Base-by-base conservation (phyloP, 1,140 invertebrate species). In the Lasaia peninsularis region DNA sequence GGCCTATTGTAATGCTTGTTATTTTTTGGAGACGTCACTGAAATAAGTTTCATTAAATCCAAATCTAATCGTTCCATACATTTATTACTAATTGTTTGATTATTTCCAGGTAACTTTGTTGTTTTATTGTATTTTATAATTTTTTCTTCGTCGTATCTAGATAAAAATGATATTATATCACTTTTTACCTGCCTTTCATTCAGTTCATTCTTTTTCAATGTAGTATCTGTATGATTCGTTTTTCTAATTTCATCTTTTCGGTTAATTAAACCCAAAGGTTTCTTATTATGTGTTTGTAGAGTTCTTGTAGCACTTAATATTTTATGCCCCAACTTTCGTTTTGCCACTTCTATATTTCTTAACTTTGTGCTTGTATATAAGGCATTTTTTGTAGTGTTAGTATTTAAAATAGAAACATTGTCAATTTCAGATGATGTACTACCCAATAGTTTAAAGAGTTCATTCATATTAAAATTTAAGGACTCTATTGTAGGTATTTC, bases 401-500 rank as follows among this genome's bases (percentile, higher is more conserved):
- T 28, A 28, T 28, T 28, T 28, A 28, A 28, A 7, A 28, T 6
- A 28, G 24, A 28, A 28, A 7, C 12, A 10, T 31, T 12, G 5
- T 60, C 32, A 50, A 49, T 20, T 8, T 52, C 44, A 34, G 49
- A 18, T 59, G 32, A 9, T 14, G 52, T 33, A 28, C 60, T 60
- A 34, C 61, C 50, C 11, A 73, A 59, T 50, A 75, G 44, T 28
- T 65, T 62, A 44, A 70, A 63, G 7, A 73, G 58, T 49, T 70
- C 58, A 32, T 69, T 67, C 48, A 73, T 67, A 48, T 71, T 62
- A 28, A 63, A n/a, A 33, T 31, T 56, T 24, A 75, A 59, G 10
- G 58, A 63, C 21, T 68, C 57, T 4, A 12, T 16, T 9, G 37
- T 44, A 2, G 14, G 1, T 12, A 49, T 33, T 50, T 54, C 12